Base-by-base conservation (phyloP, 1,140 invertebrate species). In the Caenorhabditis remanei region DNA sequence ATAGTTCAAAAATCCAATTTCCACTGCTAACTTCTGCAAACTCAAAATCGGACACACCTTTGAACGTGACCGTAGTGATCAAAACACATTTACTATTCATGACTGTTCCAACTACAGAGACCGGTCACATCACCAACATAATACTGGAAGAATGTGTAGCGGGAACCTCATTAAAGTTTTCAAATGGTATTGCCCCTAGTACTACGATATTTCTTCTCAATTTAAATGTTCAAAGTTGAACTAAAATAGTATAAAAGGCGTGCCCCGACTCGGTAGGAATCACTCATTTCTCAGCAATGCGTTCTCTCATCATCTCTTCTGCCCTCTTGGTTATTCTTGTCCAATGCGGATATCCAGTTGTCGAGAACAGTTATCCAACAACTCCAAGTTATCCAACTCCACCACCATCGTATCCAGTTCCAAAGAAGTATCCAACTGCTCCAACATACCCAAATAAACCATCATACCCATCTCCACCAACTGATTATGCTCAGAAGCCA, bases 261-360 rank as follows among this genome's bases (percentile, higher is more conserved):
- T 19, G 5, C 21, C 0, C 19, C 4, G 16, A 19, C n/a, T 0
- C 13, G 6, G 41, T 5, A 9, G 56, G n/a, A 43, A 48, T n/a
- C 43, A 71, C n/a, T 46, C 19, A 19, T 46, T 46, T 19, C 24
- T 46, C 9, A 71, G 46, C 61, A 79, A 79, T 50, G 46, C 46
- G 71, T 79, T 79, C 71, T 41, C n/a, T 79, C 46, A 50, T 79
- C 46, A 50, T 79, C 71, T 79, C 46, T 14, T 79, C 71, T 50
- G 21, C 21, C 11, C 46, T 79, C 11, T 32, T 79, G 71, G 46
- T 79, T 11, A 13, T 50, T 46, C n/a, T 50, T 1, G 43, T 32
- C 32, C 71, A 79, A 13, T 50, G 71, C 24, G 71, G 71, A 79
- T 79, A 79, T 11, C 71, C 71, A 53, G 71, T 79, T 9, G 71